Conservation (phyloP, 92 coral and sea anemone genomes). For the Micromussa lordhowensis region DNA sequence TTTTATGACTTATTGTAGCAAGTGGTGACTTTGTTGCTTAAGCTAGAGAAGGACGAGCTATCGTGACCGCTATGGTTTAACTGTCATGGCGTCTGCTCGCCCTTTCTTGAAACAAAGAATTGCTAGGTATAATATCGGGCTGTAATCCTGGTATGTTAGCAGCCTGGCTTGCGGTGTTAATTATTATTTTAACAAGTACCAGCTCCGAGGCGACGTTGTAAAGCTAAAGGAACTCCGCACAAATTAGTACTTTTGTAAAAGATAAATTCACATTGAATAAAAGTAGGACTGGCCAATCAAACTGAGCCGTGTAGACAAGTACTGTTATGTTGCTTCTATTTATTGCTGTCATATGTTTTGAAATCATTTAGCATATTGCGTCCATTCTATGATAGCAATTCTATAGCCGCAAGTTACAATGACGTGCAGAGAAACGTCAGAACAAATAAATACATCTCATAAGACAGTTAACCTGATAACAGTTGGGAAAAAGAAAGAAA, state of each 20-base stretch:
- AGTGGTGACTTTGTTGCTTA: background rate
- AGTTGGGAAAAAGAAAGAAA: too few species aligned
- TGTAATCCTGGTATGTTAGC: background rate
- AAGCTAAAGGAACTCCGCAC: background rate
- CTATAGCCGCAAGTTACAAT: background rate
- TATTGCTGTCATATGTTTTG: background rate
- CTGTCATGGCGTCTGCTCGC: background rate
- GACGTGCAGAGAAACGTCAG: too few species aligned
- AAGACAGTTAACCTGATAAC: too few species aligned
- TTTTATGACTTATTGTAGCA: background rate
- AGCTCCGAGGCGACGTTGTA: constrained; percentile 1
- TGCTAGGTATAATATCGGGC: background rate
- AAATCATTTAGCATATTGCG: background rate
- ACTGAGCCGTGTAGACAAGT: background rate
- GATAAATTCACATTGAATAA: background rate
- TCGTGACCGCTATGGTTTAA: too few species aligned
- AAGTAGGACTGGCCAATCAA: background rate
- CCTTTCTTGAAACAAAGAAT: background rate
- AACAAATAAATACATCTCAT: too few species aligned
- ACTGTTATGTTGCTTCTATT: background rate
- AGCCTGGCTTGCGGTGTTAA: too few species aligned
- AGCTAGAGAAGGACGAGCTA: background rate
- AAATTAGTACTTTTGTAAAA: constrained; percentile 5
- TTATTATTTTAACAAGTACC: background rate
- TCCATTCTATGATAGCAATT: background rate